Base-by-base conservation (phyloP, 2,113 vertebrate species). In the Pelobates fuscus region DNA sequence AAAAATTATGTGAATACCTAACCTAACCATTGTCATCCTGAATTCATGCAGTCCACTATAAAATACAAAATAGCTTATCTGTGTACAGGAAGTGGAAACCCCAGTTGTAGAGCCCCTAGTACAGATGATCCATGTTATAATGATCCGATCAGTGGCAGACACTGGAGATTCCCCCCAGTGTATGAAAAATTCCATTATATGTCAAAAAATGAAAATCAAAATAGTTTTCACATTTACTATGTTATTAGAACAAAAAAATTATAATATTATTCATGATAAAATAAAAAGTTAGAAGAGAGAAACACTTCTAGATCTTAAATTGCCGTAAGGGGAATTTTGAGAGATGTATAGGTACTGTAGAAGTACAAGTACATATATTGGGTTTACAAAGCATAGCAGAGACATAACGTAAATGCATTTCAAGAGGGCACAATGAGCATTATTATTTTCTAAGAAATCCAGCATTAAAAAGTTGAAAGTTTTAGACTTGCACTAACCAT, bases 101-200 rank as follows among this genome's bases (percentile, higher is more conserved):
- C 72, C 72, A 67, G 73, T 76, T 76, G 64, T 76, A 57, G 64
- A 76, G 68, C 73, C 72, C 73, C 73, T 76, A 64, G 64, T 76
- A 60, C 73, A 76, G 68, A 68, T 68, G 64, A 76, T 76, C 68
- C 73, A 75, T 75, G 63, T 57, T 59, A 75, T 75, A 63, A 67
- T 63, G 52, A 67, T 75, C 24, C 63, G 58, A 75, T 75, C 72
- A 76, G 64, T 68, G 43, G 55, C 55, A 68, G 64, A 61, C 65
- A 68, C 64, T 67, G 49, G 57, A 68, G 65, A 67, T 46, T 76
- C 59, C 68, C 41, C 41, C 73, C 65, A 76, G 37, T 61, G 32
- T 62, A 67, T 15, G 25, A 32, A 67, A 27, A 76, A 12, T 67
- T 44, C 67, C 41, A 67, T 59, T 66, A 76, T 76, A 76, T 61